Conservation (phyloP, 2,888 invertebrate genomes). For the Elgonia sp. region DNA sequence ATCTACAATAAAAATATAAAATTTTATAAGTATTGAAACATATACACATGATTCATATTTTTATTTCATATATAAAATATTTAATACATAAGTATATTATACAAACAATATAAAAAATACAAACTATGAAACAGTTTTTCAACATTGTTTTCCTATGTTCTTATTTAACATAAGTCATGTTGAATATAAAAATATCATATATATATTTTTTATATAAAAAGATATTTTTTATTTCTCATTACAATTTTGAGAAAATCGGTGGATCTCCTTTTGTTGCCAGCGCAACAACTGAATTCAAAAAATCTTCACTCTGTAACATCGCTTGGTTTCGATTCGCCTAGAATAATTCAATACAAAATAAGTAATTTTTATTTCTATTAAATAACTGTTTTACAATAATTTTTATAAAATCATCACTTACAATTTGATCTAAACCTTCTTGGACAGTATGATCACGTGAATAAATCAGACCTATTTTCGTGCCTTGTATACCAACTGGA, state of each 20-base stretch:
- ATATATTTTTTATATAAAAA: too few relatives aligned
- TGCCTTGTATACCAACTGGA: conserved; percentile 97
- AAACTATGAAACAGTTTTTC: too few relatives aligned
- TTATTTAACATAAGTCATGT: too few relatives aligned
- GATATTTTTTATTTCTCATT: conserved; percentile 80
- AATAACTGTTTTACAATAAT: too few relatives aligned
- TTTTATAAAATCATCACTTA: too few relatives aligned
- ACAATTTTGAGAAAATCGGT: conserved; percentile 94
- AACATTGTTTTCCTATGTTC: too few relatives aligned
- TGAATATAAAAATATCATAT: too few relatives aligned
- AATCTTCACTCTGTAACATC: conserved; percentile 97
- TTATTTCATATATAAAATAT: not conserved
- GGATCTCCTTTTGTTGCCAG: conserved; percentile 91
- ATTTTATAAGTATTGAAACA: not conserved
- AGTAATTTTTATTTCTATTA: too few relatives aligned
- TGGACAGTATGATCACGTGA: conserved; percentile 95
- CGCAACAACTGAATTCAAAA: conserved; percentile 93
- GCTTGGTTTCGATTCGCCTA: conserved; percentile 94
- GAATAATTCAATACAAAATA: conserved; percentile 83
- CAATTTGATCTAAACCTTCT: conserved; percentile 91
- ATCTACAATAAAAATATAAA: not conserved
- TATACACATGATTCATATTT: too few relatives aligned
- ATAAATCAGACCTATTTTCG: conserved; percentile 94
- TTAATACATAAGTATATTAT: not conserved
- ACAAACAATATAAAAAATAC: not conserved